Conservation (phyloP, 1,140 invertebrate species). For the Cyrtorhinus lividipennis region DNA sequence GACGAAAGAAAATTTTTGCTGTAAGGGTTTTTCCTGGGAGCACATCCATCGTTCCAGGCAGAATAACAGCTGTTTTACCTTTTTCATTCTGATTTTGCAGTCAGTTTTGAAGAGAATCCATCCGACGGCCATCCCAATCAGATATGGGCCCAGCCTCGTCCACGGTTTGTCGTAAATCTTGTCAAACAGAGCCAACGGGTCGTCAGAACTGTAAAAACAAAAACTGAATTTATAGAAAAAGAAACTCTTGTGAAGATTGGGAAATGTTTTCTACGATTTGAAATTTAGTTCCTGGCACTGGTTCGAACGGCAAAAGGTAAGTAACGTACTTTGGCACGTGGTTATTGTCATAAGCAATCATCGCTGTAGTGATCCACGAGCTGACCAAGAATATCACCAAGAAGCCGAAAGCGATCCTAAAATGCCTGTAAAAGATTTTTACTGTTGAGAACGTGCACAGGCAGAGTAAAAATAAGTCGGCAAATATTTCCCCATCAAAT, state of each 20-base stretch:
- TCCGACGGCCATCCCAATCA: conserved; percentile 68
- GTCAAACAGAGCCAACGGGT: conserved; percentile 67
- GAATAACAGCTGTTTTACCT: too few relatives aligned
- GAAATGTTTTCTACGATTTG: background rate
- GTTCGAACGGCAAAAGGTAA: background rate
- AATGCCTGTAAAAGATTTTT: conserved; percentile 41
- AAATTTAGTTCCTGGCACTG: background rate
- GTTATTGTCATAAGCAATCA: conserved; percentile 60
- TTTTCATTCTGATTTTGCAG: conserved; percentile 58
- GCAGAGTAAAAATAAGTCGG: conserved; percentile 19
- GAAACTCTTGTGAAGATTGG: too few relatives aligned
- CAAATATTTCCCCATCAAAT: too few relatives aligned
- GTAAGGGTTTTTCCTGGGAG: too few relatives aligned
- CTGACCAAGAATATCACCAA: conserved; percentile 49
- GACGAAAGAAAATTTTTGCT: too few relatives aligned
- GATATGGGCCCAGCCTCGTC: conserved; percentile 64
- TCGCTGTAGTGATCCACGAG: conserved; percentile 61
- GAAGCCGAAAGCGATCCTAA: conserved; percentile 49
- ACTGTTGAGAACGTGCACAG: conserved; percentile 24
- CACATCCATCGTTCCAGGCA: too few relatives aligned
- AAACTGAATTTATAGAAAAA: background rate
- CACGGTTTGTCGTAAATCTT: conserved; percentile 80
- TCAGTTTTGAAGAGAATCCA: conserved; percentile 70
- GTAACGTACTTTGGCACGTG: conserved; percentile 44
- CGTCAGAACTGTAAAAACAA: conserved; percentile 41